phyloP scores from a whole-genome alignment of 2,888 invertebrate species.

The Caenorhabditis imperialis region DNA sequence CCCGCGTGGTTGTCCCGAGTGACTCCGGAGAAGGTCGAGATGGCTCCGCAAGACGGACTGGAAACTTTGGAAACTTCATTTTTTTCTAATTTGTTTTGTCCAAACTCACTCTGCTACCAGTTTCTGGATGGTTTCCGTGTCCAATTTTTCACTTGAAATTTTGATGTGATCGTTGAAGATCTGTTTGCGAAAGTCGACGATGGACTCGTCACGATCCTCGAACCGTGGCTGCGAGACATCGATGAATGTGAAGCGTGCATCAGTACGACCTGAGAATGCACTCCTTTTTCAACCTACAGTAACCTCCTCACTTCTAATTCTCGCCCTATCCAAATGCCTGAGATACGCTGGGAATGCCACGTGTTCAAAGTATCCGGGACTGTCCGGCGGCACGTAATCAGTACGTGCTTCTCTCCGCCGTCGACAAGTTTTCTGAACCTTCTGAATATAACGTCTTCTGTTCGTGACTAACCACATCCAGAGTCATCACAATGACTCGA shows the following conservation, averaged over 20 bases:
- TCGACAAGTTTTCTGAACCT: constrained; percentile 67
- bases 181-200: constrained; percentile 44
- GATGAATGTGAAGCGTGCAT: constrained; percentile 56
- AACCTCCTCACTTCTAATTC: constrained; percentile 46
- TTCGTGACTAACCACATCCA: constrained; percentile 67
- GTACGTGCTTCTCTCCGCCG: constrained; percentile 61
- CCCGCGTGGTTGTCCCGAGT: constrained; percentile 72
- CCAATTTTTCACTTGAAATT: constrained; percentile 59
- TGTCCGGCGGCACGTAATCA: constrained; percentile 89
- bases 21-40: constrained; percentile 72
- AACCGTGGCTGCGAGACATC: constrained; percentile 60
- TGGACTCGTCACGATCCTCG: constrained; percentile 33
- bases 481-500: constrained; percentile 69
- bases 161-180: constrained; percentile 61
- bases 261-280: constrained; percentile 32
- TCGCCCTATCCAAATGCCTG: constrained; percentile 75
- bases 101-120: constrained; percentile 50
- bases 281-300: no score
- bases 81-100: no score
- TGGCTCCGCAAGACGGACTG: constrained; percentile 71
- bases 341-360: constrained; percentile 87
- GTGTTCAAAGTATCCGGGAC: constrained; percentile 86
- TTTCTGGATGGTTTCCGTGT: constrained; percentile 35
- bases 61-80: constrained; percentile 3
- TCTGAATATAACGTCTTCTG: no score